These are phyloP conservation scores for Scaeva pyrastri DNA, from an alignment of 2,888 invertebrate species.

Conservation along the genomic window DNA sequence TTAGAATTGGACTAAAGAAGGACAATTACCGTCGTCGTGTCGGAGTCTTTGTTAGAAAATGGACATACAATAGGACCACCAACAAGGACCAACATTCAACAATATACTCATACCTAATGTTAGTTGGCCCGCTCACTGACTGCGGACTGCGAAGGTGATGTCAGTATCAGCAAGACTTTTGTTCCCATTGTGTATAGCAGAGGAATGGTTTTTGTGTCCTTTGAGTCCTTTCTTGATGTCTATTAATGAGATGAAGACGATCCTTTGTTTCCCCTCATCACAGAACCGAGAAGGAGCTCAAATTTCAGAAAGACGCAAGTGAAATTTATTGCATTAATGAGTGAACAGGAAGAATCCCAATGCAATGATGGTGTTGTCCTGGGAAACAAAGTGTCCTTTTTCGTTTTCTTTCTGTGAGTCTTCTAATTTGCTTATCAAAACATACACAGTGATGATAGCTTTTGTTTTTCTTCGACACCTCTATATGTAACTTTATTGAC, in stretches of 20 bases:
- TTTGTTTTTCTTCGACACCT: conserved; percentile 2
- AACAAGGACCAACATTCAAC: conserved; percentile 42
- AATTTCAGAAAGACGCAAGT: conserved; percentile 71
- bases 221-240: conserved; percentile 32
- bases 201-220: background rate
- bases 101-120: no score
- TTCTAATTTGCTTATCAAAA: conserved; percentile 67
- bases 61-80: conserved; percentile 66
- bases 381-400: conserved; percentile 49
- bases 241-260: conserved; percentile 32
- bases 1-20: conserved; percentile 54
- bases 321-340: conserved; percentile 76
- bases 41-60: conserved; percentile 28
- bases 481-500: conserved; percentile 25
- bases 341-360: conserved; percentile 66
- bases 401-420: background rate
- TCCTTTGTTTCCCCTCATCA: background rate
- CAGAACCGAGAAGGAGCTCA: conserved; percentile 44
- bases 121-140: conserved; percentile 48
- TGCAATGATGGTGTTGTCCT: conserved; percentile 24
- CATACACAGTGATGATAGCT: conserved; percentile 5
- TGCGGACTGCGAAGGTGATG: conserved; percentile 62
- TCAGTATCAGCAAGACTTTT: conserved; percentile 69
- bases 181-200: conserved; percentile 68
- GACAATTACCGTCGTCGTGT: conserved; percentile 50